phyloP scores from a whole-genome alignment of 2,113 vertebrate genomes.

The Potamarius usumacintae region DNA sequence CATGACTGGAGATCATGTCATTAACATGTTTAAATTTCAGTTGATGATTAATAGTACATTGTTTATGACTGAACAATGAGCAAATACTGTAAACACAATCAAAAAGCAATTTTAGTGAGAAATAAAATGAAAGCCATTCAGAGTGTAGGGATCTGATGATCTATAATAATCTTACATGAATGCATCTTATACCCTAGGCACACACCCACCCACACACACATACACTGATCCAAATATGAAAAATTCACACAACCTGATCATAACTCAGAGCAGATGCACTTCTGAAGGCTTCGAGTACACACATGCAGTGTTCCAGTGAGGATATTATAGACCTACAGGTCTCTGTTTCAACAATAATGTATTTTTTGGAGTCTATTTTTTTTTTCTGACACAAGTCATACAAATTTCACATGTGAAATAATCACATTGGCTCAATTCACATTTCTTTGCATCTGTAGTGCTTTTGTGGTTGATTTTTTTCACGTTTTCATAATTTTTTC shows the following conservation, averaged over 20 bases:
- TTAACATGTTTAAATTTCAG: constrained; percentile 1
- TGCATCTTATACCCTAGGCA: not conserved
- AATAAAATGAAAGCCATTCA: constrained; percentile 2
- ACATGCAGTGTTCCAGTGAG: not conserved
- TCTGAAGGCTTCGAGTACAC: not conserved
- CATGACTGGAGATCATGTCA: not conserved
- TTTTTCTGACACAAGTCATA: not conserved
- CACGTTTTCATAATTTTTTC: not conserved
- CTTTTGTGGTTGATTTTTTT: not conserved
- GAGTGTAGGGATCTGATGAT: not conserved
- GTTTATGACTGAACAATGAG: not conserved
- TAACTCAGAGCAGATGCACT: not conserved
- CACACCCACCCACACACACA: constrained; percentile 19
- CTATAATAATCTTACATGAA: constrained; percentile 14
- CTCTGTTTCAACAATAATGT: not conserved
- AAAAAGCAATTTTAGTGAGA: not conserved
- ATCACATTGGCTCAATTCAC: not conserved
- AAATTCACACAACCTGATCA: not conserved
- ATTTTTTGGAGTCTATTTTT: not conserved
- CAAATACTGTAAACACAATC: not conserved
- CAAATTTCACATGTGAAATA: not conserved
- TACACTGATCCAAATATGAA: not conserved
- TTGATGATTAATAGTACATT: not conserved
- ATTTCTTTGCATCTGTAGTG: not conserved
- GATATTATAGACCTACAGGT: not conserved